These are phyloP conservation scores for Calonectris borealis DNA, from an alignment of 2,113 vertebrate genomes.

Conservation along the genomic window DNA sequence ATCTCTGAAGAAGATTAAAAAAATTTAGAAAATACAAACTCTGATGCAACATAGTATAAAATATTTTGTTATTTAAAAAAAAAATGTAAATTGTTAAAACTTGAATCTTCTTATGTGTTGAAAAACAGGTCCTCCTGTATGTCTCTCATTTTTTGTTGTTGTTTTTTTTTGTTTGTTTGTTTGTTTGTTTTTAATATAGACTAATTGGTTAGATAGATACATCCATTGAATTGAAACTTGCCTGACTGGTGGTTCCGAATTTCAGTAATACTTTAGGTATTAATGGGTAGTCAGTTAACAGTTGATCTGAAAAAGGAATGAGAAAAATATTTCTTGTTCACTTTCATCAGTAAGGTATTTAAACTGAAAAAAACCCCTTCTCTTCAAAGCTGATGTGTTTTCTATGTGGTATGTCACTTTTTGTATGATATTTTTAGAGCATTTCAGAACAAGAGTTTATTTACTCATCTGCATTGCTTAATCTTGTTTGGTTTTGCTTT, in stretches of 20 bases:
- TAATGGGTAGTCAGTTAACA: neutral
- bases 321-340: neutral
- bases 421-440: neutral
- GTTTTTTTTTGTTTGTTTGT: too few relatives aligned
- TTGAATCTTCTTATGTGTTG: neutral
- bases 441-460: neutral
- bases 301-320: neutral
- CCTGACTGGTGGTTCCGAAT: neutral
- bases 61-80: neutral
- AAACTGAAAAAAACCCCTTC: neutral
- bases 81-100: neutral
- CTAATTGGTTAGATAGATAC: neutral
- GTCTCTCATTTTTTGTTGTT: neutral
- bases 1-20: neutral
- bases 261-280: neutral
- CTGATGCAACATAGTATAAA: neutral
- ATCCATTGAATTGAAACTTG: neutral
- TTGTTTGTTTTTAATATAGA: neutral
- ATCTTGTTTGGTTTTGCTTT: slow-evolving; percentile 58
- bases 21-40: neutral
- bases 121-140: neutral
- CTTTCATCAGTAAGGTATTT: neutral
- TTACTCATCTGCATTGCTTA: neutral
- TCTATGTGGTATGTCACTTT: neutral
- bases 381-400: neutral